Base-by-base conservation (phyloP, 2,797 vertebrate species). In the Microcaecilia unicolor region DNA sequence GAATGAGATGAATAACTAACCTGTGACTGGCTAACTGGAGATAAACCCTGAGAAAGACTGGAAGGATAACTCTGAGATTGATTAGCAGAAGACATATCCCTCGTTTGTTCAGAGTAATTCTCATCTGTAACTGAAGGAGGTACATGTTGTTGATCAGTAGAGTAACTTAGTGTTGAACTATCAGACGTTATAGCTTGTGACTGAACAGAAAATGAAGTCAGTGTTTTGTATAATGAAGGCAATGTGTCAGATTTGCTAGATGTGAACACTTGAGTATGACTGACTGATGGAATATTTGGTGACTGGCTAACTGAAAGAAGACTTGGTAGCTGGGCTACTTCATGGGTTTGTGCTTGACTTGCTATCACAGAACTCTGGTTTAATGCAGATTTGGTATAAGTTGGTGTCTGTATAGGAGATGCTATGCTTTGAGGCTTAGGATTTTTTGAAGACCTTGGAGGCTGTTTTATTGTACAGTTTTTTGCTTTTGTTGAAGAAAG, bases 351-450 rank as follows among this genome's bases (percentile, higher is more conserved):
- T 64, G 87, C 76, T 81, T 97, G 93, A 71, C 90, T 89, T 25
- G 90, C 83, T 64, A 94, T 87, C 50, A 93, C 91, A 15, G 92
- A 91, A 66, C 83, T 92, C 75, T 91, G 89, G 64, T 92, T 97
- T 40, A 89, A 90, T 53, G 78, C 78, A 52, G 85, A 76, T 62
- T 92, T 90, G 50, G 87, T 76, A 76, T 89, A 98, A 48, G 66
- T 87, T 60, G 93, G 84, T 31, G 81, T 83, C 49, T 84, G 87
- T 58, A 81, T 68, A 37, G 76, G 70, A 38, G 88, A 82, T 53
- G 84, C 87, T 44, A 76, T 56, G 34, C 69, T 76, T 56, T 87
- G 88, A 70, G 88, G 74, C 61, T 91, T 88, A 21, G 83, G 74
- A 22, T 67, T 80, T 48, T 84, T 87, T 5, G 75, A 22, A 51